Base-by-base conservation (phyloP, 2,797 vertebrate genomes). In the Eutrigla gurnardus region DNA sequence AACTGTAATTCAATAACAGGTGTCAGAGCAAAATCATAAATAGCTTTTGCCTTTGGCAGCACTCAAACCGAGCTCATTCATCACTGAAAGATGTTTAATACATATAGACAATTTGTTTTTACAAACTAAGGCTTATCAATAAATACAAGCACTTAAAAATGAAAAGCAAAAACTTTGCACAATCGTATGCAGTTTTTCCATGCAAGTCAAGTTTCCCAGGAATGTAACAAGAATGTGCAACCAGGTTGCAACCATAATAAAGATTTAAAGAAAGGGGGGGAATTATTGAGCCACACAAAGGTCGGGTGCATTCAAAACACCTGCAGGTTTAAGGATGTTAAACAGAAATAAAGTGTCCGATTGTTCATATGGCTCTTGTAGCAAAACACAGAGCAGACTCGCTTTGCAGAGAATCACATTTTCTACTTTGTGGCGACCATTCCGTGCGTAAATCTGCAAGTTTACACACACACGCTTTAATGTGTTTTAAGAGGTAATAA, bases 181-280 rank as follows among this genome's bases (percentile, higher is more conserved):
- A 79, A 57, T 75, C 13, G 50, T 14, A 58, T 49, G 73, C 52
- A 9, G 18, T 40, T 64, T 35, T 36, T 54, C 40, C 46, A 25
- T 62, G 39, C 18, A 64, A 60, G 65, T 93, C 91, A 93, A 93
- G 92, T 93, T 86, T 91, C 55, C 43, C 92, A 93, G 92, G 92
- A 92, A 89, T 85, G 86, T 89, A 91, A 93, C 89, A 67, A 65
- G n/a, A 81, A 14, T 6, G 50, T 80, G 86, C 87, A 86, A 90
- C 77, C 57, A 77, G 7, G 75, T 83, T 77, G 79, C 75, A 84
- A 36, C 60, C 35, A 39, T n/a, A 49, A 65, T 58, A 47, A 45
- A 40, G 49, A 54, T 13, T 17, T 43, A 54, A n/a, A 9, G 11
- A 25, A 25, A 40, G 25, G 18, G n/a, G n/a, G 54, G 40, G 15